Evolutionary conservation across 2,888 invertebrate species (phyloP), one percentile per base, ranked within the genome.

Genomic region (Habrosyne pyritoides): DNA sequence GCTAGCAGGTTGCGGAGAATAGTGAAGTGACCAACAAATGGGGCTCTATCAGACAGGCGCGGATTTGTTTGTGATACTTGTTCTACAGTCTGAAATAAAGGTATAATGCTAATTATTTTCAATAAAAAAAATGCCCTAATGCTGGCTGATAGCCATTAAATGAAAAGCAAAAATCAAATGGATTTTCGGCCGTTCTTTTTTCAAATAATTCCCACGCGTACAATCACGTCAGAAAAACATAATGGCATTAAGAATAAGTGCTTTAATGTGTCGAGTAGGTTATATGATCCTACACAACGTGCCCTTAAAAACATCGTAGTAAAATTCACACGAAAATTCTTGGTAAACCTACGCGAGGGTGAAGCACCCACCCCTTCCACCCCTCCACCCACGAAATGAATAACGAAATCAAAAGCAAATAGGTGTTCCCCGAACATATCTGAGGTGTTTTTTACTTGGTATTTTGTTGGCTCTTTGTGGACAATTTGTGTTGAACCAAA

Each of bases 341-440:
- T 67, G 72, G 73, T 74, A 61, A 69, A 63, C 71, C 69, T 69
- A 70, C 61, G 47, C 61, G 21, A 52, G 63, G 60, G 64, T 50
- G 65, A 55, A 54, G 47, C 64, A 48, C 69, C 69, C 61, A 68
- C 67, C 71, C 71, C 73, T 64, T 72, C 28, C 28, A 30, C 33
- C 33, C n/a, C 33, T 5, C 33, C 33, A 33, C 33, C 71, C 64
- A 64, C 64, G 63, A 75, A 78, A 82, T 79, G 81, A 81, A 81
- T 81, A 84, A 82, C 81, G 75, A 81, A 86, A 85, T 84, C 81
- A 84, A 81, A 83, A 79, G 76, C 75, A 79, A 76, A 77, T 75
- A 74, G 69, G 69, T 71, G 67, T 66, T 69, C 66, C 63, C 63
- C 60, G 48, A 62, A 66, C 60, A 67, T 69, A 69, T 72, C 68